Evolutionary conservation across 92 coral and sea anemone species (phyloP).

Genomic region (Micromussa lordhowensis): DNA sequence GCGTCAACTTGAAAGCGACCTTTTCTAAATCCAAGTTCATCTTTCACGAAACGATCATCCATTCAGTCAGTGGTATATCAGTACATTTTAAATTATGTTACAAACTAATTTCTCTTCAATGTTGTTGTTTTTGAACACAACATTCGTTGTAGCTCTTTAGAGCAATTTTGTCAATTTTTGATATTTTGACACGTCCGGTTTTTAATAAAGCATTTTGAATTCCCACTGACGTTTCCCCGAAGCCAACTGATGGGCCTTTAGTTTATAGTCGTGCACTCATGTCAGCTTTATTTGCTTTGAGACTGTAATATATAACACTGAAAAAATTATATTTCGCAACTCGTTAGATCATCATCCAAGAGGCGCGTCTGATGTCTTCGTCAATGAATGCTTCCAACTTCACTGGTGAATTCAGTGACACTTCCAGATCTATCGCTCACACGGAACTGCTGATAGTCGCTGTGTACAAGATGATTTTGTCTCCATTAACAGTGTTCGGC

Average conservation of each 20-base stretch:
- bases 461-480: conserved; percentile 30
- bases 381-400: not conserved
- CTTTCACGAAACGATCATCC: not conserved
- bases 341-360: not conserved
- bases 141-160: not conserved
- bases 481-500: conserved; percentile 27
- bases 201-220: not conserved
- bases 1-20: not conserved
- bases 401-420: not conserved
- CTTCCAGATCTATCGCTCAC: not conserved
- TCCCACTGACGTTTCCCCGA: not conserved
- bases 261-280: not conserved
- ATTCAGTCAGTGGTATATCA: not conserved
- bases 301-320: not conserved
- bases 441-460: not conserved
- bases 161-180: not conserved
- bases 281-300: not conserved
- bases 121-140: not conserved
- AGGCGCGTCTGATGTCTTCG: not conserved
- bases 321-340: not conserved
- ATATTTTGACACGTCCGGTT: not conserved
- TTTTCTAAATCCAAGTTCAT: not conserved
- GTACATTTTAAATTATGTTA: not conserved
- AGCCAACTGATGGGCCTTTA: not conserved
- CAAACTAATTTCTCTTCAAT: not conserved